Conservation (phyloP, 2,888 invertebrate species). For the Criorhina ranunculi region DNA sequence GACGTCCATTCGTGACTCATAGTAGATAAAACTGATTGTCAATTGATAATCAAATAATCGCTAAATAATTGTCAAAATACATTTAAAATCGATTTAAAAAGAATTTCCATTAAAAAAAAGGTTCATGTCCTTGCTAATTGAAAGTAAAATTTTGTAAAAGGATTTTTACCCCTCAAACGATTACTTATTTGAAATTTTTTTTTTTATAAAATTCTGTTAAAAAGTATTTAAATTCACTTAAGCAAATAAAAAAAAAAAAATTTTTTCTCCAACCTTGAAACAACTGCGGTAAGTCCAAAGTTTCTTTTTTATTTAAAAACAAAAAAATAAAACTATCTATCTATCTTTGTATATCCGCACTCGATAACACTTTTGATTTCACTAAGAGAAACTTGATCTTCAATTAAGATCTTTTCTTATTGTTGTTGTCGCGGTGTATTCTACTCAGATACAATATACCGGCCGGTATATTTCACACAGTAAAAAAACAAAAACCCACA, state of each 20-base stretch:
- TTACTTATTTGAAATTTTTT: too few species aligned
- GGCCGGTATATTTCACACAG: background rate
- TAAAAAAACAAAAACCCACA: background rate
- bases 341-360: slow-evolving; percentile 18
- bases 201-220: background rate
- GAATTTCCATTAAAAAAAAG: background rate
- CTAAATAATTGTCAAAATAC: too few species aligned
- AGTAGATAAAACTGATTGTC: too few species aligned
- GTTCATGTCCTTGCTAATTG: slow-evolving; percentile 3
- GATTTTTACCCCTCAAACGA: background rate
- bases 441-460: slow-evolving; percentile 32
- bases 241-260: background rate
- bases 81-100: slow-evolving; percentile 9
- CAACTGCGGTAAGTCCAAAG: background rate
- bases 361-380: slow-evolving; percentile 58
- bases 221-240: background rate
- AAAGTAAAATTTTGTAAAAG: background rate
- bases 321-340: slow-evolving; percentile 10
- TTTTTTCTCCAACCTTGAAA: slow-evolving; percentile 17
- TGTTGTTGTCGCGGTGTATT: slow-evolving; percentile 65
- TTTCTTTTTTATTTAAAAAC: background rate
- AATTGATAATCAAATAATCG: too few species aligned
- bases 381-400: slow-evolving; percentile 68
- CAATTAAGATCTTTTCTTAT: slow-evolving; percentile 19
- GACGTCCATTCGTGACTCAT: too few species aligned